Evolutionary conservation across 2,888 invertebrate species (phyloP), one percentile per base, ranked within the genome.

Genomic region (Drosophila kambysellisi): DNA sequence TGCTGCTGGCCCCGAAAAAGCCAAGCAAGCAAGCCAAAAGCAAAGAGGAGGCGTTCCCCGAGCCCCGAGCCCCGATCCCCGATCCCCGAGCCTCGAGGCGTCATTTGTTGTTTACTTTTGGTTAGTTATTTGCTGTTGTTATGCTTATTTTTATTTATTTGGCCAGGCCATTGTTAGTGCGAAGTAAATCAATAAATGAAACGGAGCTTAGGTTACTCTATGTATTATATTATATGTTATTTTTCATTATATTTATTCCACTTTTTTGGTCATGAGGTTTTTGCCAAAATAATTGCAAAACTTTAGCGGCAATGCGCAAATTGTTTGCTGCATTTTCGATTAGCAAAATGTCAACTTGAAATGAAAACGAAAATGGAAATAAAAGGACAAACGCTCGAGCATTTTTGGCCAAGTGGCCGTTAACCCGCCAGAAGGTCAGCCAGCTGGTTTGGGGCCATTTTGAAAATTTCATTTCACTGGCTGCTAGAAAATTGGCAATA

Each of bases 251-350:
- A 52, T 51, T n/a, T 37, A 17, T 29, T 56, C 39, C 17, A 25
- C 39, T 41, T 33, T 57, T 57, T 30, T 70, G 59, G 59, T 64
- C 53, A 57, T 62, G 60, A 43, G 58, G 70, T 59, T 54, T 60
- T 60, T 72, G 71, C 61, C 76, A 77, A 88, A 87, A 82, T 88
- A 87, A 87, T 87, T 88, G 88, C 86, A 62, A 87, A 87, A 89
- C 77, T 87, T 88, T 88, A 73, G 60, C 74, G 73, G 72, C 74
- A 87, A 83, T 83, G 70, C 76, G 76, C 81, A 88, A 89, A 89
- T 79, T 83, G 85, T 88, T 88, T 81, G 81, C 83, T 85, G 90
- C 90, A 88, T 89, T 89, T 89, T 89, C 87, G 87, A 89, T 87
- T 88, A 87, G 87, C 88, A 59, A 85, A 87, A 89, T 88, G 90